These are phyloP conservation scores for Scomber scombrus DNA, from an alignment of 2,113 vertebrate species.

Conservation along the genomic window DNA sequence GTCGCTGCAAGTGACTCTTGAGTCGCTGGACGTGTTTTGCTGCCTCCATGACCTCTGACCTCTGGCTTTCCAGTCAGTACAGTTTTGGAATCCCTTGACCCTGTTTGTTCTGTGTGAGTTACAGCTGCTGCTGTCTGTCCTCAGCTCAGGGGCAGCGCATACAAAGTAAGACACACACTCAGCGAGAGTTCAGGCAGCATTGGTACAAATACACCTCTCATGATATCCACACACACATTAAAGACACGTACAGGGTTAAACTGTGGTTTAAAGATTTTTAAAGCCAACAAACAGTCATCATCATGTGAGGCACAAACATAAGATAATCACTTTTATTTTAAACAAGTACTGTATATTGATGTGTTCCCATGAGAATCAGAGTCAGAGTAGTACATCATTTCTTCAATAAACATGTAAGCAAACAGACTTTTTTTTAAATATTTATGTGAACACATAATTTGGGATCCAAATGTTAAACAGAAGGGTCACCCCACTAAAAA, in stretches of 20 bases:
- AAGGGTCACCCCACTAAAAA: too few relatives aligned
- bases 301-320: too few relatives aligned
- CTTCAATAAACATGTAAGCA: too few relatives aligned
- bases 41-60: slow-evolving; percentile 69
- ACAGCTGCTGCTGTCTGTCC: slow-evolving; percentile 78
- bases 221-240: not conserved
- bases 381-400: too few relatives aligned
- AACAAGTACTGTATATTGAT: too few relatives aligned
- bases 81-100: slow-evolving; percentile 76
- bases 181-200: not conserved
- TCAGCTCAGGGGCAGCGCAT: slow-evolving; percentile 11
- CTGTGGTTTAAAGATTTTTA: not conserved
- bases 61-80: slow-evolving; percentile 71
- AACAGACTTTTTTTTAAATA: too few relatives aligned
- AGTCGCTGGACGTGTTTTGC: slow-evolving; percentile 51
- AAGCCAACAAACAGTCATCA: too few relatives aligned
- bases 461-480: too few relatives aligned
- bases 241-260: not conserved
- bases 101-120: slow-evolving; percentile 71
- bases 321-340: too few relatives aligned
- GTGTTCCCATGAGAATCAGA: too few relatives aligned
- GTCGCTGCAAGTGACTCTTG: slow-evolving; percentile 36
- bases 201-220: not conserved
- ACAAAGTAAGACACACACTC: not conserved
- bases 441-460: too few relatives aligned